These are phyloP conservation scores for Nephrotoma flavescens DNA, from an alignment of 2,888 invertebrate genomes.

Conservation along the genomic window DNA sequence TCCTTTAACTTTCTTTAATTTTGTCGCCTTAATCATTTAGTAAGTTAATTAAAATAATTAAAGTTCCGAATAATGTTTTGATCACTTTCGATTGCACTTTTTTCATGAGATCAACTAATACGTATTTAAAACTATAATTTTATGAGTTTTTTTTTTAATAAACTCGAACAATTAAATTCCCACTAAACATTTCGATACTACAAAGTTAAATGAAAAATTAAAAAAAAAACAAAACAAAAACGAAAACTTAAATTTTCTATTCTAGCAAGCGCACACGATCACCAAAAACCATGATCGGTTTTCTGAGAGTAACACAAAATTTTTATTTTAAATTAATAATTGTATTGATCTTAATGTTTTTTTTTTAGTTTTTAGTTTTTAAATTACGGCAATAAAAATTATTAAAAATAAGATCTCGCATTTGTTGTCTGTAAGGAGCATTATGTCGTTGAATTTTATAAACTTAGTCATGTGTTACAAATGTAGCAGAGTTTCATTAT, in stretches of 20 bases:
- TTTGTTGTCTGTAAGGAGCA: background rate
- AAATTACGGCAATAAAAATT: background rate
- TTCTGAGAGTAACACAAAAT: background rate
- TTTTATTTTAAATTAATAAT: background rate
- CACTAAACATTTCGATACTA: background rate
- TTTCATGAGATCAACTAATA: background rate
- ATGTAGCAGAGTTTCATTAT: background rate
- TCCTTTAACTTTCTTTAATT: background rate
- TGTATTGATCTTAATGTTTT: background rate
- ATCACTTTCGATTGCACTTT: background rate
- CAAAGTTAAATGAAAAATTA: background rate
- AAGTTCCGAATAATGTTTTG: background rate
- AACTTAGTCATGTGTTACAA: constrained; percentile 1
- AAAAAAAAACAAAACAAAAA: background rate
- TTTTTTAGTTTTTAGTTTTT: background rate
- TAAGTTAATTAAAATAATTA: background rate
- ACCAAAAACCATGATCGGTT: background rate
- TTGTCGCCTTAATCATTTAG: background rate
- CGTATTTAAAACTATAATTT: background rate
- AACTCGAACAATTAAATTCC: background rate
- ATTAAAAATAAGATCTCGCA: background rate
- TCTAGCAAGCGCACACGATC: background rate
- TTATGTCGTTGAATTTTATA: background rate
- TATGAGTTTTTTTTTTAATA: background rate
- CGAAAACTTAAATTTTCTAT: background rate